Evolutionary conservation across 1,140 invertebrate species (phyloP).

Genomic region (Hormaphis cornu): DNA sequence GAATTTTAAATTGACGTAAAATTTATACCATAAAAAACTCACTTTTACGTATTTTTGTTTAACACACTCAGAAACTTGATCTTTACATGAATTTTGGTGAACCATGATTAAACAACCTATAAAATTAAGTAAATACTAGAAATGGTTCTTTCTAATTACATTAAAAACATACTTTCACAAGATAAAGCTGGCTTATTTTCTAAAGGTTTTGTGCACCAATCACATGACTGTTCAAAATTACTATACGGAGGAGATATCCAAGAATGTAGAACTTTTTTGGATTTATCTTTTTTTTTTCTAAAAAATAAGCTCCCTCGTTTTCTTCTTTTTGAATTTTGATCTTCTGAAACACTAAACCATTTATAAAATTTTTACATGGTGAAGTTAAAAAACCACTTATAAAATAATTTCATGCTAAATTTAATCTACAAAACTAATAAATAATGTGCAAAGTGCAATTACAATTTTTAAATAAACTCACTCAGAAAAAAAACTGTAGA

Average conservation of each 20-base stretch:
- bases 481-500: constrained; percentile 34
- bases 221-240: constrained; percentile 53
- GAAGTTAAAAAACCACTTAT: neutral
- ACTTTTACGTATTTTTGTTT: constrained; percentile 30
- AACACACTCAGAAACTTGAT: constrained; percentile 51
- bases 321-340: constrained; percentile 69
- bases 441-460: constrained; percentile 16
- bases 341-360: constrained; percentile 59
- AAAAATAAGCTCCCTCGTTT: constrained; percentile 83
- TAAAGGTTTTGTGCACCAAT: constrained; percentile 70
- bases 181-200: constrained; percentile 64
- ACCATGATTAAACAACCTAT: constrained; percentile 72
- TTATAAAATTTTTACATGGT: neutral
- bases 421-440: constrained; percentile 33
- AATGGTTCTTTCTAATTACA: neutral
- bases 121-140: constrained; percentile 39
- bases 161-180: constrained; percentile 55
- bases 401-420: constrained; percentile 36
- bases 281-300: constrained; percentile 75
- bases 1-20: neutral
- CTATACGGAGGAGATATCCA: constrained; percentile 65
- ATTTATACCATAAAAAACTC: neutral
- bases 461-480: constrained; percentile 32
- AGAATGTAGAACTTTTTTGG: constrained; percentile 60
- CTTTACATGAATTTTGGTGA: constrained; percentile 76